Base-by-base conservation (phyloP, 2,797 vertebrate species). In the Apodemus agrarius region DNA sequence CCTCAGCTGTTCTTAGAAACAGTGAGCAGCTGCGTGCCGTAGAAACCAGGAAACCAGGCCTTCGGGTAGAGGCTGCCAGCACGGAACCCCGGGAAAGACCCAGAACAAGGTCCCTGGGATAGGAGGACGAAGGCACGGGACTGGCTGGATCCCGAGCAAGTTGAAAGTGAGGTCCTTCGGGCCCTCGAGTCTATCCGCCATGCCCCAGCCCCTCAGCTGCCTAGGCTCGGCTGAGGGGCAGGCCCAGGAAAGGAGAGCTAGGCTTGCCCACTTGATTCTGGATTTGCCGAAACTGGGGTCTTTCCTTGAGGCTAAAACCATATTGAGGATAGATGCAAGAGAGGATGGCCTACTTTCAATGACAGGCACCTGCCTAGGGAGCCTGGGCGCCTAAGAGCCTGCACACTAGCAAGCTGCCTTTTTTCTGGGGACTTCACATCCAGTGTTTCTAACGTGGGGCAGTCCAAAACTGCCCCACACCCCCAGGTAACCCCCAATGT, bases 271-370 rank as follows among this genome's bases (percentile, higher is more conserved):
- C 40, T 21, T 87, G 90, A 61, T 91, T 90, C 91, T 89, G 40
- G 31, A n/a, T 90, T 90, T 91, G 6, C 63, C 11, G 16, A 84
- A 81, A 63, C 46, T 3, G 24, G 43, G 54, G 52, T 91, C 84
- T 94, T 93, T 43, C 54, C 57, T 40, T 72, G 34, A 97, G 93
- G 93, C 65, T 76, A 87, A 57, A 89, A 78, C 94, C 63, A 85
- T 54, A 81, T 21, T 88, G 93, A 93, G 92, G 87, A 54, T 86
- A 76, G 59, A 78, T 59, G 59, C 34, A 37, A 88, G 69, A 52
- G 59, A 88, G 72, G 61, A 19, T 34, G 34, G 80, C 92, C 93
- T 82, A 3, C 59, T 86, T 90, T 26, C 31, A 37, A 14, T 0
- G 24, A 22, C 46, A 37, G 40, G 61, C 46, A 37, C 72, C 37